phyloP scores from a whole-genome alignment of 1,140 invertebrate genomes.

The Batillaria attramentaria region DNA sequence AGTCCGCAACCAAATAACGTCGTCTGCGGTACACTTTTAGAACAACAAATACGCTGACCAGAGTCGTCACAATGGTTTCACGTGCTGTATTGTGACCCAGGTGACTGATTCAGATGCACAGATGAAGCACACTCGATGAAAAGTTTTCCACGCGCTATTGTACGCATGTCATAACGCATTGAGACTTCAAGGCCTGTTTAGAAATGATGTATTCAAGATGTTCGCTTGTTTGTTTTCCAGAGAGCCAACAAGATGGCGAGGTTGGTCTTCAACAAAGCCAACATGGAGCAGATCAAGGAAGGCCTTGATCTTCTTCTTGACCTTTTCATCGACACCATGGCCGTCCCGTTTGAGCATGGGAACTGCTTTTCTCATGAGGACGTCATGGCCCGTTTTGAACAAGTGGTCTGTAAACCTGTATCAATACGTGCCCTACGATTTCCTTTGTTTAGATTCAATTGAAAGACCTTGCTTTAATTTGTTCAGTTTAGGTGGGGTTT shows the following conservation, averaged over 20 bases:
- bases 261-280: constrained; percentile 42
- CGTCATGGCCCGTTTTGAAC: constrained; percentile 24
- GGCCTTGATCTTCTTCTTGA: constrained; percentile 33
- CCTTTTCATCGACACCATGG: constrained; percentile 31
- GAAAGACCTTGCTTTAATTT: too few relatives aligned
- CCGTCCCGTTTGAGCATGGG: constrained; percentile 33
- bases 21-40: too few relatives aligned
- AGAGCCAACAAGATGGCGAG: constrained; percentile 38
- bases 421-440: neutral
- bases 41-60: too few relatives aligned
- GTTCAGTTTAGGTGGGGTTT: too few relatives aligned
- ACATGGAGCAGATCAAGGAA: constrained; percentile 39
- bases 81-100: neutral
- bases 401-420: constrained; percentile 20
- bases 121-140: neutral
- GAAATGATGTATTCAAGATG: neutral
- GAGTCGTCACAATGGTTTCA: neutral
- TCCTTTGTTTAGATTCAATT: neutral
- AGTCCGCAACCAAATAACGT: too few relatives aligned
- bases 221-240: neutral
- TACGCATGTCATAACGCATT: too few relatives aligned
- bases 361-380: constrained; percentile 38
- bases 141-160: neutral
- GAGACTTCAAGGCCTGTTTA: too few relatives aligned
- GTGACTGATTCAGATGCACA: neutral